Base-by-base conservation (phyloP, 2,888 invertebrate species). In the Eristalis tenax region DNA sequence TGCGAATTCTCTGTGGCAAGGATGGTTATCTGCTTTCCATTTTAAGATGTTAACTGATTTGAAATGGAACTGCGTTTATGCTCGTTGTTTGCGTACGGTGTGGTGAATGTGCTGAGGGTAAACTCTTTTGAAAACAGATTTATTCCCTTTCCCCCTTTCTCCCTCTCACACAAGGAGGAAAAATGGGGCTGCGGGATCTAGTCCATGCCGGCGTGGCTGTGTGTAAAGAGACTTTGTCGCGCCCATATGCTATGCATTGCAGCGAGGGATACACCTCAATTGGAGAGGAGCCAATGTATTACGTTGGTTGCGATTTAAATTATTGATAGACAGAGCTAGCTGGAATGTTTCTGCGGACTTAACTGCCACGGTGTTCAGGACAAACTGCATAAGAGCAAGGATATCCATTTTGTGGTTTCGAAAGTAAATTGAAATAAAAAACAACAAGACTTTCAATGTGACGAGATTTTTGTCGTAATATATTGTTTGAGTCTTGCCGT, bases 11-110 rank as follows among this genome's bases (percentile, higher is more conserved):
- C 35, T 35, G 38, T 59, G 65, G 35, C 71, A 82, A 75, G 70
- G 78, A 86, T 86, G 78, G 63, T 86, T 86, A 86, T 86, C 86
- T 26, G 6, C 28, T 22, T 83, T 78, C 66, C 82, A 86, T 86
- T 86, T 82, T 15, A 74, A 73, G 75, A 38, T 75, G 65, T 61
- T 66, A 69, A 59, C 28, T 22, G 50, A 50, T 50, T 50, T 50
- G 50, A 59, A 28, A 59, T 59, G 59, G 59, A 59, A 26, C 26
- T 26, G 59, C 13, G 13, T 28, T 59, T 50, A 5, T 18, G 18
- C 5, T 43, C 4, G 5, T 50, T 50, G 50, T 18, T n/a, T 50
- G 5, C 50, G n/a, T n/a, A n/a, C 50, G 18, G 18, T 18, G 50
- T 18, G 50, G 50, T 50, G 18, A 50, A 50, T 50, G 50, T 18